Evolutionary conservation across 2,888 invertebrate species (phyloP), one percentile per base, ranked within the genome.

Genomic region (Lysandra bellargus): DNA sequence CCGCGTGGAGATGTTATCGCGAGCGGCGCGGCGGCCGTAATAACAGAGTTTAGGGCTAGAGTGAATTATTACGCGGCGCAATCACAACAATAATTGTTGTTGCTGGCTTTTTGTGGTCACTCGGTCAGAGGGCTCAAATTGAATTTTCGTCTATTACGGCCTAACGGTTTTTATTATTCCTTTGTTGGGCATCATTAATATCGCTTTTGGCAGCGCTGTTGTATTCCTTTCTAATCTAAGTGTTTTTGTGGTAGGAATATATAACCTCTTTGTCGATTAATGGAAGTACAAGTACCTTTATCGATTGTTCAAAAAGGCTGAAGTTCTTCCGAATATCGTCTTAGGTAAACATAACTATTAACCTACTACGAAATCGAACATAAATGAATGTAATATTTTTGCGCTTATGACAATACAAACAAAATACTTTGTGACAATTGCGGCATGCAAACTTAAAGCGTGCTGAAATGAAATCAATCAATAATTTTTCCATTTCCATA

Each of bases 11-110:
- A 79, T 92, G 91, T 89, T 92, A 93, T 93, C 93, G 92, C 91
- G 90, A 93, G 92, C 93, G 90, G 91, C 91, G 90, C 93, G 90
- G 91, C 91, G 90, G 91, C 89, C 89, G 90, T 94, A 94, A 94
- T 94, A 93, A 94, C 91, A 91, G 91, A 93, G 91, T 93, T 94
- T 93, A 92, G 90, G 86, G 88, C 86, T 89, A 87, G 89, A 93
- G 92, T 93, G 93, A 94, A 94, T 93, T 93, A 94, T 94, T 93
- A 93, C 88, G 88, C 87, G 86, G 87, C 87, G 88, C 88, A 78
- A 78, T 78, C 78, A 78, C 49, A 77, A 40, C 40, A 60, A 78
- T 78, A 78, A 78, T 78, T 78, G 78, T 78, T 78, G 44, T 78
- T 78, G 69, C 61, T 78, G 79, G 78, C 60, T 78, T 78, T 78